Evolutionary conservation across 1,140 invertebrate genomes (phyloP), one percentile per base, ranked within the genome.

Genomic region (Charaxes varanes): DNA sequence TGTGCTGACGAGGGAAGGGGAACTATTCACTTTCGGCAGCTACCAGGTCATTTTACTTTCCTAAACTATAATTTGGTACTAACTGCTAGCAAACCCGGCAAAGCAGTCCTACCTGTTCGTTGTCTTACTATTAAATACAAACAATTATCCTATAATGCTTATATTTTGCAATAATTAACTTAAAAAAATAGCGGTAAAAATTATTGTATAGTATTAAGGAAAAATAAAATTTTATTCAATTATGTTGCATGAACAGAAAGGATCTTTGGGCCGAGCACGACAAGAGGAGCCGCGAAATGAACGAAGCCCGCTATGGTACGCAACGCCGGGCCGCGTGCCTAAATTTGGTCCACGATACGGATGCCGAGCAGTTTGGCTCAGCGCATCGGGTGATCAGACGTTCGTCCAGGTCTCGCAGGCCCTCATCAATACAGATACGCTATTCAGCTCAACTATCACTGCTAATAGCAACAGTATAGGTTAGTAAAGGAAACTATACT

Each of bases 381-480:
- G 93, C 1, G 97, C 97, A 10, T 95, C 94, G 16, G 96, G 94
- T 0, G 97, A 99, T 85, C 94, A 97, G 74, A 99, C 97, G 2
- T 97, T 95, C 60, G 86, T 99, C 8, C 96, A 97, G 78, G 90
- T 97, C 23, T 97, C 98, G 62, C 96, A 98, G 77, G 91, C 90
- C 18, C 84, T 97, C 4, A 96, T 99, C 28, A 98, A 96, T 77
- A 92, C 93, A 1, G 90, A 94, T 36, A 94, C 91, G 60, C 87
- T 98, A 21, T 89, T 91, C 23, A 91, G 92, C 59, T 93, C 95
- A 14, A 94, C 93, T 42, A 91, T 98, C 27, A 93, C 95, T 60
- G 94, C 95, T 2, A 97, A 96, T 65, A 91, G 90, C 64, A 90
- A 90, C 62, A 93, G 89, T 43, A 95, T 97, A 55, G 87, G 94